A percentile compares a stretch with the other conserved stretches of the same genome.
Conservation (phyloP, 2,797 vertebrate genomes). For the Jordanella pulchra region DNA sequence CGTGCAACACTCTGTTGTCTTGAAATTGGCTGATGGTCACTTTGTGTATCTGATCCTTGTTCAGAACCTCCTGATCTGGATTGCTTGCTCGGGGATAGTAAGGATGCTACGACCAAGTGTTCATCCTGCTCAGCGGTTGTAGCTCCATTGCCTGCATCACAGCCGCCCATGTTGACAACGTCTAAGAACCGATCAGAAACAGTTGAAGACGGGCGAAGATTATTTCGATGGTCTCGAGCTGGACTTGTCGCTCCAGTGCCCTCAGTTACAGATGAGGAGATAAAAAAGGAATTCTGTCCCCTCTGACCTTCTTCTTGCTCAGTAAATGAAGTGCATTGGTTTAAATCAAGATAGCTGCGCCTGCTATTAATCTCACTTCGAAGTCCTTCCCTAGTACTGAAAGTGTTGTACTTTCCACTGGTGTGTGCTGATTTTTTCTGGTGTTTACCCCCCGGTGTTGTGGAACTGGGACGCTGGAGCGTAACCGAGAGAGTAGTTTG, state of each 20-base stretch:
- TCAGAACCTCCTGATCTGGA: conserved; percentile 70
- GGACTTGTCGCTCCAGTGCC: conserved; percentile 42
- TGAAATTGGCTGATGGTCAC: conserved; percentile 80
- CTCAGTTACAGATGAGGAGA: conserved; percentile 45
- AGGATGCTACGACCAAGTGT: conserved; percentile 77
- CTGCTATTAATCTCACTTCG: conserved; percentile 57
- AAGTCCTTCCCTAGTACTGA: conserved; percentile 87
- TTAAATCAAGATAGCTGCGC: conserved; percentile 80
- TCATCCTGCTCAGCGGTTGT: conserved; percentile 78
- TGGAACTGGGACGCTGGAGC: conserved; percentile 84
- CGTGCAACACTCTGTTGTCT: conserved; percentile 87
- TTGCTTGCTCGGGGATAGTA: conserved; percentile 83
- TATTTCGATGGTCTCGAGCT: conserved; percentile 68
- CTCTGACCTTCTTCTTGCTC: conserved; percentile 82
- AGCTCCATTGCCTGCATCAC: conserved; percentile 64
- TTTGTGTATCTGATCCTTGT: conserved; percentile 80
- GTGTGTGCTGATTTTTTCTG: conserved; percentile 85
- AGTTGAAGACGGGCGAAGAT: conserved; percentile 75
- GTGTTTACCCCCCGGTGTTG: conserved; percentile 81
- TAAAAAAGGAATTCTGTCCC: conserved; percentile 71
- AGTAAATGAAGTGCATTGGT: conserved; percentile 87
- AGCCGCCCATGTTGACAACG: conserved; percentile 69
- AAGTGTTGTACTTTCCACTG: conserved; percentile 87
- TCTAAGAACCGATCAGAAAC: conserved; percentile 72
- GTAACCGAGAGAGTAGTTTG: conserved; percentile 87